These are phyloP conservation scores for Tachina lurida DNA, from an alignment of 2,888 invertebrate species.

Conservation along the genomic window DNA sequence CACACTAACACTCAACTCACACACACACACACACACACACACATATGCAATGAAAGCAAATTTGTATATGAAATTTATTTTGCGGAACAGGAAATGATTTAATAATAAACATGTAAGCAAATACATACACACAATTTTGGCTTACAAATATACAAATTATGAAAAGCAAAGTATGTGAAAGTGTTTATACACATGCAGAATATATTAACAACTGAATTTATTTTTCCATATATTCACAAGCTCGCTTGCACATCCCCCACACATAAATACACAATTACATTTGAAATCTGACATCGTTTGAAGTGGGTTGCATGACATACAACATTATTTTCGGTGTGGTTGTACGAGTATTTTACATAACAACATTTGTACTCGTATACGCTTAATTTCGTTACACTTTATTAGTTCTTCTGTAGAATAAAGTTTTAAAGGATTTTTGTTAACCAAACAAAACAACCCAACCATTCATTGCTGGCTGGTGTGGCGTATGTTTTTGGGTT, in stretches of 20 bases:
- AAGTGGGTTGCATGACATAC: conserved; percentile 7
- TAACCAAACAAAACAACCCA: conserved; percentile 30
- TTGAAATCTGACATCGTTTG: not conserved
- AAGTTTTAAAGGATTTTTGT: conserved; percentile 7
- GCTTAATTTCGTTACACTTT: conserved; percentile 38
- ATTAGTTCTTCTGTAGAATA: conserved; percentile 11
- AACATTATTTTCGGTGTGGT: conserved; percentile 2
- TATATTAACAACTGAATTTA: not conserved
- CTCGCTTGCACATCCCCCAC: not conserved
- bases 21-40: not conserved
- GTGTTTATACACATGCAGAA: conserved; percentile 12
- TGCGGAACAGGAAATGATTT: conserved; percentile 65
- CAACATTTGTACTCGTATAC: not conserved
- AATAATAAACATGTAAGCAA: conserved; percentile 60
- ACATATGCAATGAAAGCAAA: not conserved
- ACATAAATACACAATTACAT: conserved; percentile 33
- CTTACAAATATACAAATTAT: not conserved
- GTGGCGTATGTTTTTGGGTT: conserved; percentile 4
- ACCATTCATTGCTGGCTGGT: not conserved
- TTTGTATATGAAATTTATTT: conserved; percentile 54
- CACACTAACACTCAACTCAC: not conserved
- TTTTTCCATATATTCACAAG: not conserved
- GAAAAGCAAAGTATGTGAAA: not conserved
- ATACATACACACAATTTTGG: not conserved
- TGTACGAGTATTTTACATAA: conserved; percentile 1